Conservation (phyloP, 53 echinoderm and acorn worm genomes). For the Luidia sarsii region DNA sequence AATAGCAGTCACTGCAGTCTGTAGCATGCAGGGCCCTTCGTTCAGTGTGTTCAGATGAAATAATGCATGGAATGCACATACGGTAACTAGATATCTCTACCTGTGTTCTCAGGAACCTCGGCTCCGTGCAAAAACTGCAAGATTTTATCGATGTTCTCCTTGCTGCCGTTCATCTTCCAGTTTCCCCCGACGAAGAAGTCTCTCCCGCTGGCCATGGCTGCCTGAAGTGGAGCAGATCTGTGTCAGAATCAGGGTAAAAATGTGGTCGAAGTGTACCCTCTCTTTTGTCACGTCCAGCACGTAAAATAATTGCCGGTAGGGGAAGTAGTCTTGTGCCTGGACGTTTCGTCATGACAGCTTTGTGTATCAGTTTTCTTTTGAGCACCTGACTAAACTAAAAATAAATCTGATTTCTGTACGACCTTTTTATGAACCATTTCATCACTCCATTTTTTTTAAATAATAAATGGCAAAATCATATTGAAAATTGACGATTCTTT, state of each 20-base stretch:
- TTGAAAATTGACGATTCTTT: neutral
- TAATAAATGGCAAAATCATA: neutral
- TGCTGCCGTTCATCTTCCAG: conserved; percentile 98
- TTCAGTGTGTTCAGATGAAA: too few species aligned
- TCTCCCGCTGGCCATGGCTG: conserved; percentile 65
- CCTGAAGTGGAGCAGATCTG: neutral
- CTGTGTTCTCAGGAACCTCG: conserved; percentile 83
- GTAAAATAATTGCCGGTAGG: neutral
- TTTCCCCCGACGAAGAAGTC: conserved; percentile 97
- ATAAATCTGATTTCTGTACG: neutral
- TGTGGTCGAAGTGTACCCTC: neutral
- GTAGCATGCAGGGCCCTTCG: too few species aligned
- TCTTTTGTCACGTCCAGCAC: conserved; percentile 40
- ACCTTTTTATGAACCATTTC: neutral
- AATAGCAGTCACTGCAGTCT: too few species aligned
- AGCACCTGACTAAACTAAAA: conserved; percentile 21
- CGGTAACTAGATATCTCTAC: too few species aligned
- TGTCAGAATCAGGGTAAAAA: neutral
- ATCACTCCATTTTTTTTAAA: neutral
- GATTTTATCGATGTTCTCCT: conserved; percentile 79
- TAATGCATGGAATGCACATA: too few species aligned
- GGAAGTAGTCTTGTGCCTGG: neutral
- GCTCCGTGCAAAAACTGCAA: conserved; percentile 70
- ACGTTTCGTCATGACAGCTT: neutral
- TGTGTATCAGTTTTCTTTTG: neutral